Conservation (phyloP, 2,888 invertebrate species). For the Colletes collaris region DNA sequence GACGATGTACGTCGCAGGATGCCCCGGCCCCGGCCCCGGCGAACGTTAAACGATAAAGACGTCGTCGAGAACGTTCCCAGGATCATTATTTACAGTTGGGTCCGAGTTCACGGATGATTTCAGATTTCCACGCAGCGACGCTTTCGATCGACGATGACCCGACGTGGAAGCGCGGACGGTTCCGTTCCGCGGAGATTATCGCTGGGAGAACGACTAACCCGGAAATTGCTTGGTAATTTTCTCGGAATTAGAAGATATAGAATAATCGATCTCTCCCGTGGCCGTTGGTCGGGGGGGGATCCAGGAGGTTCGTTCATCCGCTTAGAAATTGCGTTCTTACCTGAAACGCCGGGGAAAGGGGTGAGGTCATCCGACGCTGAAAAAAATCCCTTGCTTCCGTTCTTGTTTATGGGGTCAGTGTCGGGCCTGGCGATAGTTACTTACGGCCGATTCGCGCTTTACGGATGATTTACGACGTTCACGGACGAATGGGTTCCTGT, state of each 20-base stretch:
- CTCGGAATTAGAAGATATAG: conserved; percentile 24
- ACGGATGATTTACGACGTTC: conserved; percentile 62
- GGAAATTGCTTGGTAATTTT: conserved; percentile 39
- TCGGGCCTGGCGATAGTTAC: conserved; percentile 23
- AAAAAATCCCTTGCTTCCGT: conserved; percentile 37
- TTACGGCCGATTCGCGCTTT: conserved; percentile 49
- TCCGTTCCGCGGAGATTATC: conserved; percentile 23
- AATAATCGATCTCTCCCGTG: conserved; percentile 21
- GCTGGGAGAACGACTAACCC: conserved; percentile 7
- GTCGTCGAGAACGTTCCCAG: conserved; percentile 16
- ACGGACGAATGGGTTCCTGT: conserved; percentile 39
- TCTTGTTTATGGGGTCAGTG: conserved; percentile 49
- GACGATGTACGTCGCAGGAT: too few relatives aligned
- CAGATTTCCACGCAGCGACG: conserved; percentile 52
- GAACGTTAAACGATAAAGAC: background rate
- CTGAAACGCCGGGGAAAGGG: background rate
- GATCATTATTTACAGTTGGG: conserved; percentile 49
- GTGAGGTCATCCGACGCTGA: background rate
- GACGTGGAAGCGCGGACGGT: background rate
- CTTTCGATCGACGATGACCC: background rate
- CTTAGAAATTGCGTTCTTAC: conserved; percentile 22
- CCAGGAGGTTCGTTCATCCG: background rate
- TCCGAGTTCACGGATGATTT: conserved; percentile 61
- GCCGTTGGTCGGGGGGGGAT: background rate
- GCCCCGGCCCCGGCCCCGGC: too few relatives aligned